A percentile compares a stretch with the other conserved stretches of the same genome.
phyloP scores from a whole-genome alignment of 2,113 vertebrate genomes.

The Noctilio leporinus region DNA sequence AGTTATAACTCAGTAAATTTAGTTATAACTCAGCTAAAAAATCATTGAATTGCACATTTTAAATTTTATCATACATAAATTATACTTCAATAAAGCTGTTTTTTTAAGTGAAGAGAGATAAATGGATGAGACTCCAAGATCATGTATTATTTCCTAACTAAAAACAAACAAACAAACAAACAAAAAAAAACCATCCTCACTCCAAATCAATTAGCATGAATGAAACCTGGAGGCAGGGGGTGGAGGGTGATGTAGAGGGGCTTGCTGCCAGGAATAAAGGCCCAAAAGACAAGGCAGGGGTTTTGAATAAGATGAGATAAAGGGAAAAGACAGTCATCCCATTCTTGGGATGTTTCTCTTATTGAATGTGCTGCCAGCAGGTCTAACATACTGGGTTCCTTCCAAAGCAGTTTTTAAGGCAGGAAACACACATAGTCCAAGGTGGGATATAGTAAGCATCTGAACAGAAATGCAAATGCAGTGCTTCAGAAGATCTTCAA shows the following conservation, averaged over 20 bases:
- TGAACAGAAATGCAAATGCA: neutral
- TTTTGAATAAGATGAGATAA: neutral
- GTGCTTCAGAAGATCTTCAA: neutral
- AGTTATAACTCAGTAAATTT: neutral
- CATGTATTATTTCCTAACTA: neutral
- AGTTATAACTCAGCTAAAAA: no score
- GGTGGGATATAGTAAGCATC: neutral
- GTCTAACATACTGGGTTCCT: neutral
- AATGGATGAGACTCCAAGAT: neutral
- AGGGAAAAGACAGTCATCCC: neutral
- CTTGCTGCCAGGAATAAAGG: neutral
- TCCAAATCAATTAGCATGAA: constrained; percentile 3
- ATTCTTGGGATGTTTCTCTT: neutral
- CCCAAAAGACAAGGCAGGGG: neutral
- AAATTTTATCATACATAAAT: neutral
- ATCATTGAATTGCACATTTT: neutral
- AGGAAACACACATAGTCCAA: neutral
- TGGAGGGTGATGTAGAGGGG: neutral
- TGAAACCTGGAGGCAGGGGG: neutral
- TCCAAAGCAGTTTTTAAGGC: neutral
- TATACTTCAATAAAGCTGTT: neutral
- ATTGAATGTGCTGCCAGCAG: neutral
- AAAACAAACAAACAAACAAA: no score
- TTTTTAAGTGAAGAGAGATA: neutral
- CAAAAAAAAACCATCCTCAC: neutral